Conservation (phyloP, 2,888 invertebrate species). For the Cerastis leucographa region DNA sequence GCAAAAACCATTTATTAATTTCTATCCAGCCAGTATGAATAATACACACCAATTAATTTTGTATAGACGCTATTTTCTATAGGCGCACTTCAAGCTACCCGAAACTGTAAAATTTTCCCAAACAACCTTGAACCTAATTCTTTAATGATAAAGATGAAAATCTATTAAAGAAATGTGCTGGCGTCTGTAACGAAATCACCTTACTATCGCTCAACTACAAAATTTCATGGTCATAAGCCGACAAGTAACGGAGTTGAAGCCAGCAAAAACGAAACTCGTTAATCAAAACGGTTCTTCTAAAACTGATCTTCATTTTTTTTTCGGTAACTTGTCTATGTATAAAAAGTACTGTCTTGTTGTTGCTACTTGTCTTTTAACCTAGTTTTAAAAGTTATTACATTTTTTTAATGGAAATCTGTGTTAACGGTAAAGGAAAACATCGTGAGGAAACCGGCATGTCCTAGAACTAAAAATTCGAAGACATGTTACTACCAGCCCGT, state of each 20-base stretch:
- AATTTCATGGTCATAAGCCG: constrained; percentile 19
- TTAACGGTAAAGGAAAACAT: no score
- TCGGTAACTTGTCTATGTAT: neutral
- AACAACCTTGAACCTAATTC: no score
- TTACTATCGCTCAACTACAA: constrained; percentile 9
- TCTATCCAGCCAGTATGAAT: constrained; percentile 13
- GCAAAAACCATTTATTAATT: constrained; percentile 2
- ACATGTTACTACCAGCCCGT: no score
- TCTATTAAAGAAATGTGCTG: no score
- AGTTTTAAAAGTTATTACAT: constrained; percentile 8
- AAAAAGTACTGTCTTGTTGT: constrained; percentile 6
- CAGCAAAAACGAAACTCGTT: constrained; percentile 47
- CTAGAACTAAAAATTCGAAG: no score
- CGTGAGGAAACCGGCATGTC: no score
- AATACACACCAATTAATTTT: constrained; percentile 30
- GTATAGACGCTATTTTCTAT: no score
- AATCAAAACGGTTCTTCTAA: constrained; percentile 51
- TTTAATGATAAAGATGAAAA: no score
- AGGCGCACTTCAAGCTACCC: no score
- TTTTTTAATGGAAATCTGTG: neutral
- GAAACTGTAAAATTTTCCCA: no score
- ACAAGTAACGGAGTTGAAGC: constrained; percentile 45
- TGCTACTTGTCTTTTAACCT: constrained; percentile 3
- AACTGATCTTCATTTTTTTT: constrained; percentile 36
- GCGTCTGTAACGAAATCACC: neutral